Evolutionary conservation across 2,113 vertebrate genomes (phyloP).

Genomic region (Nycticorax nycticorax): DNA sequence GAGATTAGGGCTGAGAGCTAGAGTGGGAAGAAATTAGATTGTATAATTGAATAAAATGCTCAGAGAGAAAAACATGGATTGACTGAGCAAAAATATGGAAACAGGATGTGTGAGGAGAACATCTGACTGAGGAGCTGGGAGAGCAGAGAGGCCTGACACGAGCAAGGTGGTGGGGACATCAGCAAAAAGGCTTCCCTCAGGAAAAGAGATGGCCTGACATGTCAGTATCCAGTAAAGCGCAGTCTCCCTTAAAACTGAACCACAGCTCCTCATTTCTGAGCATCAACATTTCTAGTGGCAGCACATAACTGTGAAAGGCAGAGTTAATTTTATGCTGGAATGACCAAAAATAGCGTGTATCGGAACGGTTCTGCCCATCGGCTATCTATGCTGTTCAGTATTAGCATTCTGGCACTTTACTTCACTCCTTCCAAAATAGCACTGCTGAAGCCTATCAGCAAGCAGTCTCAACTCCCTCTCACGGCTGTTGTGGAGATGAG

Average conservation of each 20-base stretch:
- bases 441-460: neutral
- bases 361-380: neutral
- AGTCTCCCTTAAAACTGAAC: neutral
- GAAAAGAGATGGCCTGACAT: neutral
- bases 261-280: neutral
- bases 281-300: neutral
- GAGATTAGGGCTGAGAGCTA: neutral
- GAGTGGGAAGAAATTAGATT: neutral
- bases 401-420: neutral
- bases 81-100: neutral
- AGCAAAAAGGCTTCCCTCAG: neutral
- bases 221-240: neutral
- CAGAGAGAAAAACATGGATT: neutral
- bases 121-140: neutral
- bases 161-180: neutral
- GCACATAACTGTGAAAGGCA: neutral
- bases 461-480: neutral
- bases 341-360: neutral
- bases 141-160: neutral
- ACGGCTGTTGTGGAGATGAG: neutral
- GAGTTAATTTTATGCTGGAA: neutral
- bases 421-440: neutral
- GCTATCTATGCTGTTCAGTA: neutral
- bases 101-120: neutral
- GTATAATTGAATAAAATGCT: neutral